Evolutionary conservation across 2,888 invertebrate genomes (phyloP).

Genomic region (Chymomyza fuscimana): DNA sequence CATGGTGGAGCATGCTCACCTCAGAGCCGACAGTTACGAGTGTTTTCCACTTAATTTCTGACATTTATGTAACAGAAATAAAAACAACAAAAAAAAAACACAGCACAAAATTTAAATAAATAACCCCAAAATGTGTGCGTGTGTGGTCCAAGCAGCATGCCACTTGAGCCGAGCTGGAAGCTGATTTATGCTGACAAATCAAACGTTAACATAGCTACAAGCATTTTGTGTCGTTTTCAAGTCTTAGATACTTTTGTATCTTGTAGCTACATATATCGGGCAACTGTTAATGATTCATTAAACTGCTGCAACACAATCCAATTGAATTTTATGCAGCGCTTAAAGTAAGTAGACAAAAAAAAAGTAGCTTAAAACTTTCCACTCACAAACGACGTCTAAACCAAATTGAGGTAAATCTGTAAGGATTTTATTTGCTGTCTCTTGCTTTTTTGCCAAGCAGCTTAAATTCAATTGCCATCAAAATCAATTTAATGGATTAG

Average conservation of each 20-base stretch:
- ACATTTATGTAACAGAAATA: conserved; percentile 56
- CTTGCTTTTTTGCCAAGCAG: conserved; percentile 44
- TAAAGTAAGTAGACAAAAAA: no score
- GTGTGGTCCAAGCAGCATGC: conserved; percentile 54
- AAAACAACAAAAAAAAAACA: conserved; percentile 26
- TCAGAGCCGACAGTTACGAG: conserved; percentile 32
- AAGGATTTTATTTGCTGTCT: conserved; percentile 6
- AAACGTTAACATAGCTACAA: conserved; percentile 46
- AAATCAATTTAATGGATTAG: conserved; percentile 75
- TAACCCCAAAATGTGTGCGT: conserved; percentile 31
- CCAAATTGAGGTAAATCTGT: conserved; percentile 8
- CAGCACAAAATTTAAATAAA: conserved; percentile 16
- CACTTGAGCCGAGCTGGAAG: conserved; percentile 17
- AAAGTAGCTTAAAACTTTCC: not conserved
- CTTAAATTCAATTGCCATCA: conserved; percentile 72
- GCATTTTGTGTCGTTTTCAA: conserved; percentile 47
- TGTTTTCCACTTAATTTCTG: conserved; percentile 68
- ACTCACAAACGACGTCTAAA: not conserved
- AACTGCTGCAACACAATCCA: conserved; percentile 34
- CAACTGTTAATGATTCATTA: not conserved
- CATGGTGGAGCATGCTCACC: not conserved
- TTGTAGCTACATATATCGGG: not conserved
- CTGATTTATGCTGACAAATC: conserved; percentile 68
- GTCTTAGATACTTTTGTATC: not conserved
- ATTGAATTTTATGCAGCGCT: conserved; percentile 46